Conservation (phyloP, 2,888 invertebrate genomes). For the Labia minor region DNA sequence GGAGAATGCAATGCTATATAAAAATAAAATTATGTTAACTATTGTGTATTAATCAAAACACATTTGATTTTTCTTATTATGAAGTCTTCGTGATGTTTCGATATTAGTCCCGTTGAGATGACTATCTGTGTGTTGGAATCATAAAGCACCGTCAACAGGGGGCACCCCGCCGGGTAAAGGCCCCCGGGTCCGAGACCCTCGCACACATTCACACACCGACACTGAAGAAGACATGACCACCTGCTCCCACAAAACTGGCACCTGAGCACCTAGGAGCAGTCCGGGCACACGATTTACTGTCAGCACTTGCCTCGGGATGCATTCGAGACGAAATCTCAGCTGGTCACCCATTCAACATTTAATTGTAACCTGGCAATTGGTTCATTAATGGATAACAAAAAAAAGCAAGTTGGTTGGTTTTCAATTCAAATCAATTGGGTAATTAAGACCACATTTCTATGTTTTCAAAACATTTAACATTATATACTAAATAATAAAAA, state of each 20-base stretch:
- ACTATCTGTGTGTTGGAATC: background rate
- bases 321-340: no score
- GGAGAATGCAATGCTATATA: background rate
- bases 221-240: background rate
- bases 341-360: background rate
- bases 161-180: background rate
- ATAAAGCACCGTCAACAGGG: background rate
- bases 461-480: no score
- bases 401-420: background rate
- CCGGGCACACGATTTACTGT: background rate
- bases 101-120: constrained; percentile 9
- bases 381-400: background rate
- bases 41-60: constrained; percentile 5
- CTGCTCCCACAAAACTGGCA: background rate
- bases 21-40: constrained; percentile 1
- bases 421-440: no score
- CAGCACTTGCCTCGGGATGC: background rate
- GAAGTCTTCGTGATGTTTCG: constrained; percentile 13
- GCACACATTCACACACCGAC: background rate
- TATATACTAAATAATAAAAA: no score
- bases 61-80: background rate
- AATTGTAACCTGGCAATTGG: background rate
- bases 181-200: background rate
- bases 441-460: no score
- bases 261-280: background rate